Conservation (phyloP, 2,888 invertebrate species). For the Pollenia amentaria region DNA sequence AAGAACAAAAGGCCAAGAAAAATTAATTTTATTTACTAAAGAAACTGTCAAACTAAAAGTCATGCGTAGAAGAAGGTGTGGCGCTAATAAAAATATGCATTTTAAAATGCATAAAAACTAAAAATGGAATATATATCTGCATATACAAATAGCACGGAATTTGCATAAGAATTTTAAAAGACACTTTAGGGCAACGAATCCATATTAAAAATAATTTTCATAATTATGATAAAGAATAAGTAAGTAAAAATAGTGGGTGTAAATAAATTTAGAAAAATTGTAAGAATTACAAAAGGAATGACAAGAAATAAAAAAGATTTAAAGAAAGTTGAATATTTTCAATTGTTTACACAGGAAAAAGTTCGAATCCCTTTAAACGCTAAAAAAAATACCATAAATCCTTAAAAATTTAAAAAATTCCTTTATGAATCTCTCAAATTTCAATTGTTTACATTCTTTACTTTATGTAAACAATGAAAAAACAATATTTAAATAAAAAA, state of each 20-base stretch:
- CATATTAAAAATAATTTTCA: slow-evolving; percentile 19
- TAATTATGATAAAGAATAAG: slow-evolving; percentile 24
- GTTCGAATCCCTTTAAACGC: too few relatives aligned
- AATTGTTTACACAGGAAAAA: too few relatives aligned
- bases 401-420: too few relatives aligned
- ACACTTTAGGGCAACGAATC: slow-evolving; percentile 11
- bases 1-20: slow-evolving; percentile 29
- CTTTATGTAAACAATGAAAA: too few relatives aligned
- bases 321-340: background rate
- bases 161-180: slow-evolving; percentile 42
- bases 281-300: background rate
- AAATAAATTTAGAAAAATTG: background rate
- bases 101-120: too few relatives aligned
- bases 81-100: slow-evolving; percentile 48
- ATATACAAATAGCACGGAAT: background rate
- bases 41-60: slow-evolving; percentile 63
- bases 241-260: slow-evolving; percentile 8
- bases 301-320: background rate
- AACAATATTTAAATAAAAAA: too few relatives aligned
- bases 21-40: slow-evolving; percentile 48
- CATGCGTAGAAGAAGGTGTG: slow-evolving; percentile 65
- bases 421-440: too few relatives aligned
- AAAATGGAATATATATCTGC: background rate
- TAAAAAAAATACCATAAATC: too few relatives aligned
- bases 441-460: too few relatives aligned